These are phyloP conservation scores for Nerophis lumbriciformis DNA, from an alignment of 2,113 vertebrate genomes.

Conservation along the genomic window DNA sequence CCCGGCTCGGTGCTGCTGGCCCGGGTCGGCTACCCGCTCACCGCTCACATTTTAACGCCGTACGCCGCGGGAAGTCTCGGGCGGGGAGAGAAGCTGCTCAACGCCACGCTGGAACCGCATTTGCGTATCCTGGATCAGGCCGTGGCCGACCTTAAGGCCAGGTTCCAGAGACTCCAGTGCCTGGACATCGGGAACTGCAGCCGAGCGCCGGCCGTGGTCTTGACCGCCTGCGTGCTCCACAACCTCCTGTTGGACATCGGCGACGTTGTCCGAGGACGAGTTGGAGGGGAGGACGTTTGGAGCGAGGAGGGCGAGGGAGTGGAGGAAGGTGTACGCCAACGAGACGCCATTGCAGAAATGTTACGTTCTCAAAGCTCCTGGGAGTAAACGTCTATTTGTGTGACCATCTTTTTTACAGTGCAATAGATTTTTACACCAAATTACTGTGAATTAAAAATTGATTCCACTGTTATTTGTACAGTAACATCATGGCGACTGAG, in stretches of 20 bases:
- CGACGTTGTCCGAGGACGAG: constrained; percentile 30
- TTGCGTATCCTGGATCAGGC: constrained; percentile 52
- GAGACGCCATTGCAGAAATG: constrained; percentile 45
- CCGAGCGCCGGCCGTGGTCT: constrained; percentile 59
- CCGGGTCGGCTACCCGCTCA: constrained; percentile 56
- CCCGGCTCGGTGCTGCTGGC: constrained; percentile 60
- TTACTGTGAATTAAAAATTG: too few species aligned
- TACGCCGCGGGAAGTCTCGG: constrained; percentile 21
- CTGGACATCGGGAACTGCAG: constrained; percentile 66
- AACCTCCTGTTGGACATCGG: constrained; percentile 61
- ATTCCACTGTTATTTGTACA: too few species aligned
- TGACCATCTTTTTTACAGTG: too few species aligned
- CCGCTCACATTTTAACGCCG: constrained; percentile 58
- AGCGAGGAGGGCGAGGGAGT: constrained; percentile 27
- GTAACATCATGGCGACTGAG: too few species aligned
- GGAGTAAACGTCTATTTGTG: neutral
- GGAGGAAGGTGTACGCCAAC: constrained; percentile 51
- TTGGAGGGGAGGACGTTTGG: constrained; percentile 8
- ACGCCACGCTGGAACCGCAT: constrained; percentile 52
- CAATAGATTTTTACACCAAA: too few species aligned
- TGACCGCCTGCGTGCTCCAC: constrained; percentile 67
- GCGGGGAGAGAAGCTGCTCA: constrained; percentile 60
- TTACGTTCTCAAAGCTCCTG: constrained; percentile 14
- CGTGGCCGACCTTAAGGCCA: constrained; percentile 46
- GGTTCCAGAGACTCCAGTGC: constrained; percentile 61